Evolutionary conservation across 2,113 vertebrate species (phyloP).

Genomic region (Lycocorax pyrrhopterus): DNA sequence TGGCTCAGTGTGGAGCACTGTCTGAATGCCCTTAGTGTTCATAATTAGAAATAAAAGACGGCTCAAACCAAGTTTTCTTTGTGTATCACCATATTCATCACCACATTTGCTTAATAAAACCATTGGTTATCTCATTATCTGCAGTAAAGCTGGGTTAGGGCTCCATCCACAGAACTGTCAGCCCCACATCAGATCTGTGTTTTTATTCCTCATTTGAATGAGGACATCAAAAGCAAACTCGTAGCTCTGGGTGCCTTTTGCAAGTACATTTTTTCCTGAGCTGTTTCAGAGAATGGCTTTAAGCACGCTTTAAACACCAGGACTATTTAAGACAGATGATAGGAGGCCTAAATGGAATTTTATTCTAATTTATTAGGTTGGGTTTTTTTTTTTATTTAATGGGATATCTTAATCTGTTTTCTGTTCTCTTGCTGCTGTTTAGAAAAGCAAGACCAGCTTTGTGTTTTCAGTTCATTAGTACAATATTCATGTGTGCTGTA

Average conservation of each 20-base stretch:
- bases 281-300: background rate
- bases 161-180: background rate
- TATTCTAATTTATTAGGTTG: slow-evolving; percentile 2
- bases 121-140: background rate
- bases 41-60: background rate
- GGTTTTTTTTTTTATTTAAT: background rate
- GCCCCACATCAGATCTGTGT: background rate
- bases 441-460: background rate
- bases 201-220: background rate
- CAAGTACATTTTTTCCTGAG: background rate
- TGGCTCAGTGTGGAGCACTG: background rate
- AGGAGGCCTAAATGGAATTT: background rate
- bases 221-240: background rate
- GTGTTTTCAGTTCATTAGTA: background rate
- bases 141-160: background rate
- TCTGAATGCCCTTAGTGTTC: background rate
- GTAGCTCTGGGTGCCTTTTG: background rate
- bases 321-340: background rate
- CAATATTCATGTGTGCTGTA: background rate
- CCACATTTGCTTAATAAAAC: background rate
- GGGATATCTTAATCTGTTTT: slow-evolving; percentile 27
- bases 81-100: background rate
- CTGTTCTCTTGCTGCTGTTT: background rate
- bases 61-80: background rate
- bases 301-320: background rate